Evolutionary conservation across 2,113 vertebrate species (phyloP), one percentile per base, ranked within the genome.

Genomic region (Catharus minimus): DNA sequence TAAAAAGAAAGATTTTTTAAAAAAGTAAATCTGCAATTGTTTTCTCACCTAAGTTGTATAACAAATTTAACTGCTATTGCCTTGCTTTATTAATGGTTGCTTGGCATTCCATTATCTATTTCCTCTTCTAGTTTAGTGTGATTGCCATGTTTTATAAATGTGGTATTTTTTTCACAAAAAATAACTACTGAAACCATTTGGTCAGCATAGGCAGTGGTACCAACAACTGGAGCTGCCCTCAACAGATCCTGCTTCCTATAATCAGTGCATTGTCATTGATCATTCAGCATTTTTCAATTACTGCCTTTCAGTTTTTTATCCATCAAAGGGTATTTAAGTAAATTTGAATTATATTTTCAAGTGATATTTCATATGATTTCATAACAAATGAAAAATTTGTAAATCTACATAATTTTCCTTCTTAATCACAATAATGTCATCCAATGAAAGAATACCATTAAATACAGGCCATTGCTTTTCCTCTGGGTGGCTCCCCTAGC

Each of bases 301-400:
- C 16, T 47, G 50, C 7, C 55, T 76, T 17, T 52, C 62, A 91
- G 30, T 20, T 76, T 91, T 89, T 61, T 20, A 82, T 65, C 26
- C 15, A 55, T 20, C 11, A 76, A 57, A n/a, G 4, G 3, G 7
- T 46, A 78, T 60, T 91, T 83, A 61, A 61, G 39, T n/a, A 11
- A 86, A 55, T 0, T 52, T 22, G 24, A 93, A 87, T 66, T 73
- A 27, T 27, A 92, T 79, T 84, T 93, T 43, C 32, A 82, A 49
- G 23, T 86, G 24, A 39, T 23, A 82, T n/a, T 88, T 76, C 56
- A 39, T 50, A 66, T 8, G 16, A 62, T 66, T 27, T 62, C 13
- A 49, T 39, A 68, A 56, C 19, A 94, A 89, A 89, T 30, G 4
- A 65, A 58, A 76, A 32, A 3, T 11, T 3, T 36, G n/a, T 15